Conservation (phyloP, 2,797 vertebrate genomes). For the Hirundo rustica region DNA sequence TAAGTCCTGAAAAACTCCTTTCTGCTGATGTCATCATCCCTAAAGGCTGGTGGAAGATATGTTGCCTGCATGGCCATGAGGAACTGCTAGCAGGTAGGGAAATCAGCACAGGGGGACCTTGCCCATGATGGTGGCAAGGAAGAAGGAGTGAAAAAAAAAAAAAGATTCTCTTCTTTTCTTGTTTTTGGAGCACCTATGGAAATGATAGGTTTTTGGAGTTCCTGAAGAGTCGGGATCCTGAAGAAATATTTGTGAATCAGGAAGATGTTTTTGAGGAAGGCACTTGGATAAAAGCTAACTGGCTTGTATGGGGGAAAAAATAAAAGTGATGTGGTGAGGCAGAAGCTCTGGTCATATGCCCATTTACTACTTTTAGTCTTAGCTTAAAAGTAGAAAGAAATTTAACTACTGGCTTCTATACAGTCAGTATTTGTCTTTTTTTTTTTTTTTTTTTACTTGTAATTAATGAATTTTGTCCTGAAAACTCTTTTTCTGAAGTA, state of each 20-base stretch:
- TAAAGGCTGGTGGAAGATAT: not conserved
- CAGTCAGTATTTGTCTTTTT: not conserved
- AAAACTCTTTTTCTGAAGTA: not conserved
- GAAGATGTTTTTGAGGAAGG: not conserved
- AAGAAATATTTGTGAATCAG: not conserved
- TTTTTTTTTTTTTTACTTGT: not conserved
- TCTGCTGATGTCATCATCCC: not conserved
- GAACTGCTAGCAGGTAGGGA: not conserved
- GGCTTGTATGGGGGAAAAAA: not conserved
- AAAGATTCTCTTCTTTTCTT: not conserved
- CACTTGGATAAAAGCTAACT: not conserved
- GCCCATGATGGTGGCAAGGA: not conserved
- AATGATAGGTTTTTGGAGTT: not conserved
- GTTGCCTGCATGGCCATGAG: not conserved
- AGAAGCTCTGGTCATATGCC: not conserved
- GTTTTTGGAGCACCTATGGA: not conserved
- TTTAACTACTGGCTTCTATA: not conserved
- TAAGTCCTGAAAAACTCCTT: not conserved
- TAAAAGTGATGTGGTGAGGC: not conserved
- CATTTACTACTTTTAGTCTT: not conserved
- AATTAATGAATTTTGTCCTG: not conserved
- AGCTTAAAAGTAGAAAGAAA: not conserved
- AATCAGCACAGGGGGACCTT: not conserved
- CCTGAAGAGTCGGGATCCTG: not conserved
- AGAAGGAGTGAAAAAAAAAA: not conserved